Evolutionary conservation across 2,888 invertebrate species (phyloP), one percentile per base, ranked within the genome.

Genomic region (Bhutanitis thaidina): DNA sequence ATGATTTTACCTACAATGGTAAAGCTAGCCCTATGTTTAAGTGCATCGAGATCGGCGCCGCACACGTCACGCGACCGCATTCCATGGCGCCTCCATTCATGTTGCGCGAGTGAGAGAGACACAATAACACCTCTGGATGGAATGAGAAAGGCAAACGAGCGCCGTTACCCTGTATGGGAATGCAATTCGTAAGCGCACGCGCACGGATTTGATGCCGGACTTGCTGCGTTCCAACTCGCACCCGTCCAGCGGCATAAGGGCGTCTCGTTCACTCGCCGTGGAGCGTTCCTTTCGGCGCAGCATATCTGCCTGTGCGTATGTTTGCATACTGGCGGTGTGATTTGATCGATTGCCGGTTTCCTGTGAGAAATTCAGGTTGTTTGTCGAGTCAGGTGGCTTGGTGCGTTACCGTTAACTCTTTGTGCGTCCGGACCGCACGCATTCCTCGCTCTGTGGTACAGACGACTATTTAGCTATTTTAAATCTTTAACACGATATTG

Each of bases 1-100:
- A 51, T 49, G 40, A 43, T 48, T 44, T 30, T 13, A 43, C 49
- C 57, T 60, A 67, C 64, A 67, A 71, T 71, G 67, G 71, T 66
- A 71, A 67, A 76, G 67, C 77, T 77, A 80, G 74, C 73, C 74
- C 75, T 77, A 77, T 73, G 75, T 75, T 76, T 71, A 81, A 82
- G 85, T 88, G 89, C 88, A 90, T 84, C 84, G 80, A 86, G 87
- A 87, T 88, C 86, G 84, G 90, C 90, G 88, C 83, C 90, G 91
- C 81, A 75, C 86, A 90, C 91, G 90, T 91, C 90, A 91, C 89
- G 85, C 85, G 87, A 83, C 85, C 90, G 90, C 91, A 91, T 91
- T 91, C 91, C 91, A 82, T 69, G 80, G 79, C 81, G 82, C 80
- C 84, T 87, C 78, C 85, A 86, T 87, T 86, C 87, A 87, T 87